A percentile compares a stretch with the other conserved stretches of the same genome.
phyloP scores from a whole-genome alignment of 2,888 invertebrate species.

The Caprella mutica region DNA sequence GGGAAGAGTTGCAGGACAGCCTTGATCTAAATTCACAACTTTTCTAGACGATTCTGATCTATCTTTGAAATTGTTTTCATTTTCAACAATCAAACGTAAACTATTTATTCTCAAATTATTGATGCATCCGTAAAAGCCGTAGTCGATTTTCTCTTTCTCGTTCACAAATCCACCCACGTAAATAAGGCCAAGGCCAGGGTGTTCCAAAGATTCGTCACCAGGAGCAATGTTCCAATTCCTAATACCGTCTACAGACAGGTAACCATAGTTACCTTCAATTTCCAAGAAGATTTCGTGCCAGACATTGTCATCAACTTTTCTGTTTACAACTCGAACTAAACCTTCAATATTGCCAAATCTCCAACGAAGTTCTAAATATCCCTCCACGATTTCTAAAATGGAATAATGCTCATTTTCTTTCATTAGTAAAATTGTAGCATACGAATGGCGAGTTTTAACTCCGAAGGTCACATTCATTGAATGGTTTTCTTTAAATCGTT shows the following conservation, averaged over 20 bases:
- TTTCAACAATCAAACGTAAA: constrained; percentile 61
- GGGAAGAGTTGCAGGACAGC: constrained; percentile 41
- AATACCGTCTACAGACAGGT: constrained; percentile 50
- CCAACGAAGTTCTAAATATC: constrained; percentile 76
- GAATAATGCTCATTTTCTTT: constrained; percentile 80
- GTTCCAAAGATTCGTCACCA: constrained; percentile 68
- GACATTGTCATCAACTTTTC: constrained; percentile 68
- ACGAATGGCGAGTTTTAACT: constrained; percentile 67
- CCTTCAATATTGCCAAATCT: constrained; percentile 87
- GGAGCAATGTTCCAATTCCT: constrained; percentile 54
- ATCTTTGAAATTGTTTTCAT: constrained; percentile 52
- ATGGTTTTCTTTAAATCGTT: constrained; percentile 48
- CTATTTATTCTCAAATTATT: constrained; percentile 69
- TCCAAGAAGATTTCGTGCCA: constrained; percentile 71
- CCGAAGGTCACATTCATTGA: constrained; percentile 60
- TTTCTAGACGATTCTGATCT: constrained; percentile 45
- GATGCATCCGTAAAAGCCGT: constrained; percentile 82
- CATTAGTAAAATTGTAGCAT: constrained; percentile 73
- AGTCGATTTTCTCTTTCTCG: constrained; percentile 16
- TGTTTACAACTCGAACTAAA: constrained; percentile 59
- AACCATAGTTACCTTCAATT: constrained; percentile 65
- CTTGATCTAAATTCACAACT: constrained; percentile 44
- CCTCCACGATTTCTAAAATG: constrained; percentile 72
- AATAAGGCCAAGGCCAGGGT: constrained; percentile 69
- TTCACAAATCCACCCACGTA: constrained; percentile 54